Evolutionary conservation across 2,888 invertebrate genomes (phyloP), one percentile per base, ranked within the genome.

Genomic region (Drosophila mimica): DNA sequence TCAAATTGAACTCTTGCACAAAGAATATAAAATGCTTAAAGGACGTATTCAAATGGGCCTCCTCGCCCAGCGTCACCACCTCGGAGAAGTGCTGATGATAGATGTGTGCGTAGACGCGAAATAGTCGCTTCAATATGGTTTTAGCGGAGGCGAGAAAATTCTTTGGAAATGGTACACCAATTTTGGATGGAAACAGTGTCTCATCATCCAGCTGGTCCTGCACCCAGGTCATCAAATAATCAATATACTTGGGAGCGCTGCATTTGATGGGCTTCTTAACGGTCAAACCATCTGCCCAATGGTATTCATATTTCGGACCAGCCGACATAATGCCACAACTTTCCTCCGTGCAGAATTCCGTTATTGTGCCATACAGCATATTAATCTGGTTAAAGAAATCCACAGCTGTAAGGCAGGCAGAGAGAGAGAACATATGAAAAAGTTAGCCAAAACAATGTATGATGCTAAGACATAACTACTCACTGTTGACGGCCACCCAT

Each of bases 341-440:
- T 91, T 98, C 98, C 93, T 99, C 98, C 5, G 99, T 98, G 93
- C 99, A 99, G 94, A 99, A 99, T 94, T 99, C 99, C n/a, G 99
- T 99, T 91, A 99, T 98, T 36, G 99, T 99, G 60, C 99, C 99
- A 92, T 99, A 99, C 79, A 99, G 94, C 99, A 99, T 99, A 94
- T 99, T 99, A 92, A 99, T 99, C 95, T 99, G 99, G 94, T 99
- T 99, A 94, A 99, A 99, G 94, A 99, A 99, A 94, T 99, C 99
- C 77, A 99, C 99, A 91, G 99, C 99, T 99, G 94, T 49, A 4
- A 31, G 30, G 20, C 36, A 30, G 4, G 75, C 63, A 20, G 11
- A 11, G 25, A n/a, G 4, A 28, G 17, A 0, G 40, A 25, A 20
- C 7, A 8, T 15, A 15, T 25, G 20, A 3, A 31, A 20, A 3